phyloP scores from a whole-genome alignment of 2,888 invertebrate species.

The Junonia oenone region DNA sequence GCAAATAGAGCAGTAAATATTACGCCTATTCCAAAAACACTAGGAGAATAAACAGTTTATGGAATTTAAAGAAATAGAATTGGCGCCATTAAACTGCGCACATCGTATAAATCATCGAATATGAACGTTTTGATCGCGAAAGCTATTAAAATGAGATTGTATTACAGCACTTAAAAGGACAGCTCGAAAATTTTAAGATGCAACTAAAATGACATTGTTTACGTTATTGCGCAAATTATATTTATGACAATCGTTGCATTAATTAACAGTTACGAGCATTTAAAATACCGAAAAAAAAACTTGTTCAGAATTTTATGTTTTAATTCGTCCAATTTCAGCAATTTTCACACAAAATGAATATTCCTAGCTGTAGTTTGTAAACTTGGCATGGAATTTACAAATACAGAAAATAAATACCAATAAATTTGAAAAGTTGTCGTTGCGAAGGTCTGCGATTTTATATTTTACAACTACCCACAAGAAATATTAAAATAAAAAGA shows the following conservation, averaged over 20 bases:
- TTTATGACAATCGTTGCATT: background rate
- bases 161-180: slow-evolving; percentile 17
- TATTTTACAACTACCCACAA: slow-evolving; percentile 1
- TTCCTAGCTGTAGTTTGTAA: slow-evolving; percentile 9
- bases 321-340: background rate
- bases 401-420: slow-evolving; percentile 7
- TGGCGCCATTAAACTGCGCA: slow-evolving; percentile 9
- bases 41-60: background rate
- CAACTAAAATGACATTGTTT: slow-evolving; percentile 3
- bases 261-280: no score
- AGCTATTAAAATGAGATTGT: slow-evolving; percentile 20
- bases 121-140: slow-evolving; percentile 13
- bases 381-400: slow-evolving; percentile 13
- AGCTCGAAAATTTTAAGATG: slow-evolving; percentile 17
- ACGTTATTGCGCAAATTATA: background rate
- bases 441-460: background rate
- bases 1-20: background rate
- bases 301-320: background rate
- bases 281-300: no score
- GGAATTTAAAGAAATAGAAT: slow-evolving; percentile 14
- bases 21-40: background rate
- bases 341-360: slow-evolving; percentile 11
- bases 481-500: background rate
- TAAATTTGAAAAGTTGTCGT: slow-evolving; percentile 6
- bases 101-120: slow-evolving; percentile 13